These are phyloP conservation scores for Agonopterix heracliana DNA, from an alignment of 2,888 invertebrate genomes.

Conservation along the genomic window DNA sequence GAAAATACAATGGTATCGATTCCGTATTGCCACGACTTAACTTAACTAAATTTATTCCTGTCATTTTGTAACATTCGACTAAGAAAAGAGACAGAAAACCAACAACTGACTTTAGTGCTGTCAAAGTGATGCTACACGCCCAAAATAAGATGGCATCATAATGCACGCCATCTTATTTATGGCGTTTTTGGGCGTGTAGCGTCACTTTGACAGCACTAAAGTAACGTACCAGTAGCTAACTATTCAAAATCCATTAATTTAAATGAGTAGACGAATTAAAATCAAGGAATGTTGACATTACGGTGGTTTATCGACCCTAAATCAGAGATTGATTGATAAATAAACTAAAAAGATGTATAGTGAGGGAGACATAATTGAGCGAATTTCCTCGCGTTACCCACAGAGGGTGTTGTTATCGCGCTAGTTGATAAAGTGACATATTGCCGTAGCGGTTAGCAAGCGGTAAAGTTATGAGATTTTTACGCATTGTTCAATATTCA, in stretches of 20 bases:
- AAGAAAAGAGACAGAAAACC: too few relatives aligned
- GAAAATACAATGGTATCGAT: too few relatives aligned
- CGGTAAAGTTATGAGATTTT: neutral
- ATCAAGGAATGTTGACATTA: slow-evolving; percentile 37
- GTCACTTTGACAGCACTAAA: too few relatives aligned
- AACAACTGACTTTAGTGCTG: too few relatives aligned
- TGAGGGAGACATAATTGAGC: slow-evolving; percentile 66
- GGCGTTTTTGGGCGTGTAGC: too few relatives aligned
- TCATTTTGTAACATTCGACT: too few relatives aligned
- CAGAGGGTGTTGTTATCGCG: slow-evolving; percentile 47
- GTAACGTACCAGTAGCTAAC: too few relatives aligned
- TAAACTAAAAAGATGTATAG: slow-evolving; percentile 60
- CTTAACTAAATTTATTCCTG: too few relatives aligned
- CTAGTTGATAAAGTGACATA: slow-evolving; percentile 41
- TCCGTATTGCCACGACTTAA: too few relatives aligned
- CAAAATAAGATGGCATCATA: too few relatives aligned
- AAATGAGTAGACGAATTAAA: slow-evolving; percentile 9
- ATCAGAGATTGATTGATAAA: slow-evolving; percentile 73
- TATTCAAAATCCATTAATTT: slow-evolving; percentile 7
- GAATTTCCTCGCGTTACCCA: slow-evolving; percentile 59
- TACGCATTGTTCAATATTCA: neutral
- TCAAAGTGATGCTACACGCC: too few relatives aligned
- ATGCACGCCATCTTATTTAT: too few relatives aligned
- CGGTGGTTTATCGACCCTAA: slow-evolving; percentile 50
- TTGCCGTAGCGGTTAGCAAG: slow-evolving; percentile 12